A percentile compares a stretch with the other conserved stretches of the same genome.
phyloP scores from a whole-genome alignment of 2,113 vertebrate species.

The Rhea americana region DNA sequence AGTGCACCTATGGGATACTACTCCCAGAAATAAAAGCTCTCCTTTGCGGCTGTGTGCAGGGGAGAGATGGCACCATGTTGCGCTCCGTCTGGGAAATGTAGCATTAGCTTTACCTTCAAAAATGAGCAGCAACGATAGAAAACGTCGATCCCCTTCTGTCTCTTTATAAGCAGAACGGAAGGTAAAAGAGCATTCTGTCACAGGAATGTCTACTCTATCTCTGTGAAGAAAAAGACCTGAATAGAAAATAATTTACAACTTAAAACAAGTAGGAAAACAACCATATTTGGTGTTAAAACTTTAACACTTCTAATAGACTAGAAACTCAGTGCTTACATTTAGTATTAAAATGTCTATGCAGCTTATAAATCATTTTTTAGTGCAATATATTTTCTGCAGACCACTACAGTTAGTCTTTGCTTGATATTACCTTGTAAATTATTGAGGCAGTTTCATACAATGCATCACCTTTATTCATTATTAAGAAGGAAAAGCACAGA shows the following conservation, averaged over 20 bases:
- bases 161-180: background rate
- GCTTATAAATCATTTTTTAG: conserved; percentile 40
- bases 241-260: background rate
- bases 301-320: conserved; percentile 14
- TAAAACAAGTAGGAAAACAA: background rate
- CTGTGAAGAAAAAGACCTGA: background rate
- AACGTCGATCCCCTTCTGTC: background rate
- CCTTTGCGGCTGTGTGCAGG: background rate
- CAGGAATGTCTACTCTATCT: background rate
- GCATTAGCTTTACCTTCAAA: background rate
- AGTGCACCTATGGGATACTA: background rate
- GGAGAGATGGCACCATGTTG: background rate
- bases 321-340: conserved; percentile 25
- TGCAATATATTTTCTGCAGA: conserved; percentile 55
- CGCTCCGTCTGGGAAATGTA: background rate
- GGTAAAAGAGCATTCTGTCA: background rate
- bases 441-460: conserved; percentile 69
- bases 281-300: background rate
- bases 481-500: conserved; percentile 66
- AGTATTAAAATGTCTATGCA: conserved; percentile 18
- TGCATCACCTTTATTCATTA: conserved; percentile 76
- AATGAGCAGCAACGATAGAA: background rate
- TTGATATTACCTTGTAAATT: conserved; percentile 72
- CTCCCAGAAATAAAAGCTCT: background rate
- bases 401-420: conserved; percentile 63